These are phyloP conservation scores for Bombus impatiens DNA, from an alignment of 1,140 invertebrate species.

Conservation along the genomic window DNA sequence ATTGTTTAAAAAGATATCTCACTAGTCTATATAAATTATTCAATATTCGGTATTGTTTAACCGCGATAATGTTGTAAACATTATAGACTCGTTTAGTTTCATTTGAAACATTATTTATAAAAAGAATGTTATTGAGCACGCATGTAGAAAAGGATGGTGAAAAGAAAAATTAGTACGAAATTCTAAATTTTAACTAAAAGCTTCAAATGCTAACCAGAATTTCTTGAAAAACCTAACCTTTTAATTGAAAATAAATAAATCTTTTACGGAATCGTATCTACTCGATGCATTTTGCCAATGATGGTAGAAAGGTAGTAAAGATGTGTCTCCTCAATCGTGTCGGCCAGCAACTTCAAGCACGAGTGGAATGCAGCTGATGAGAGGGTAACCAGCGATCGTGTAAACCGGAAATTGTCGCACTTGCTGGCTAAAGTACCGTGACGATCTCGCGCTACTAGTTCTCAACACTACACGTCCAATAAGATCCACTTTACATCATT, in stretches of 20 bases:
- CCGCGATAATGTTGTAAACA: no score
- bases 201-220: neutral
- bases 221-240: neutral
- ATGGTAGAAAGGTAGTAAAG: neutral
- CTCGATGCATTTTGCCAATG: neutral
- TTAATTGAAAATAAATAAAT: neutral
- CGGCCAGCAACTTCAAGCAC: constrained; percentile 22
- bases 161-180: neutral
- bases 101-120: neutral
- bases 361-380: constrained; percentile 48
- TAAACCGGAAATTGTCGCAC: constrained; percentile 56
- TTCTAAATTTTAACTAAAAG: neutral
- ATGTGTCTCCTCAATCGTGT: constrained; percentile 25
- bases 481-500: neutral
- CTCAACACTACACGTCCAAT: constrained; percentile 8
- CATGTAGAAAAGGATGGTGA: neutral
- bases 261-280: neutral
- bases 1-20: constrained; percentile 19
- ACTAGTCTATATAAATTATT: neutral
- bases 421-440: constrained; percentile 37
- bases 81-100: no score
- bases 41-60: no score
- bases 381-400: constrained; percentile 51
- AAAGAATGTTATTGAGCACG: neutral
- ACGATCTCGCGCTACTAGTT: constrained; percentile 46